phyloP scores from a whole-genome alignment of 2,888 invertebrate genomes.

The Strigamia transsilvanica region DNA sequence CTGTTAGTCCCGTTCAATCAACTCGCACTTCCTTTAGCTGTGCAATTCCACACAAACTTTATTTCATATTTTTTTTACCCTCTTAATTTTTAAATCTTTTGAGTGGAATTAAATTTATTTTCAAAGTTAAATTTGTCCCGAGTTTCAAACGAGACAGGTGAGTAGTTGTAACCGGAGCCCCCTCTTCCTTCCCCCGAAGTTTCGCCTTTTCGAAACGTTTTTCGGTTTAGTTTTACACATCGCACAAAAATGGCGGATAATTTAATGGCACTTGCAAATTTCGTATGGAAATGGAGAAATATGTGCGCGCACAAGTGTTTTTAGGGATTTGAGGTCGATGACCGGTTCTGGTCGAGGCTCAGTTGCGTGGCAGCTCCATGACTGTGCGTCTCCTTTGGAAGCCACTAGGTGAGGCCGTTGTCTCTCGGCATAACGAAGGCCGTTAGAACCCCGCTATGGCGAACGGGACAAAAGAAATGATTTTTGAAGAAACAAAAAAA shows the following conservation, averaged over 20 bases:
- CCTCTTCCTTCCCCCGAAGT: background rate
- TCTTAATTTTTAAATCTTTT: background rate
- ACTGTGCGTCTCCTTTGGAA: conserved; percentile 49
- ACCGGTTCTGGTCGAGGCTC: conserved; percentile 47
- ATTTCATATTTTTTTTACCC: background rate
- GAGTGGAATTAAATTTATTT: background rate
- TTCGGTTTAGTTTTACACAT: background rate
- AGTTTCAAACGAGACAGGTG: background rate
- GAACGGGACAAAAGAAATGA: background rate
- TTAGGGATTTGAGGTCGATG: conserved; percentile 43
- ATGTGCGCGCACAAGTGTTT: conserved; percentile 14
- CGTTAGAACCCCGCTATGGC: conserved; percentile 11
- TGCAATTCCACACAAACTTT: background rate
- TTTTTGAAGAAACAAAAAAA: no score
- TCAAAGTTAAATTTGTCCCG: background rate
- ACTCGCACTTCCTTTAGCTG: background rate
- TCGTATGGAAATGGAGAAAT: background rate
- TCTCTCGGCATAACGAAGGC: conserved; percentile 38
- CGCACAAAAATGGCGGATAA: no score
- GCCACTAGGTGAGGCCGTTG: conserved; percentile 49
- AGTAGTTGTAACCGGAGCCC: background rate
- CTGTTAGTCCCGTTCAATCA: background rate
- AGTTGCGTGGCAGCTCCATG: conserved; percentile 47
- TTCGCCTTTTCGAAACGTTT: background rate
- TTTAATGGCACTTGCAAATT: background rate